Evolutionary conservation across 1,140 invertebrate species (phyloP), one percentile per base, ranked within the genome.

Genomic region (Phocides pigmalion): DNA sequence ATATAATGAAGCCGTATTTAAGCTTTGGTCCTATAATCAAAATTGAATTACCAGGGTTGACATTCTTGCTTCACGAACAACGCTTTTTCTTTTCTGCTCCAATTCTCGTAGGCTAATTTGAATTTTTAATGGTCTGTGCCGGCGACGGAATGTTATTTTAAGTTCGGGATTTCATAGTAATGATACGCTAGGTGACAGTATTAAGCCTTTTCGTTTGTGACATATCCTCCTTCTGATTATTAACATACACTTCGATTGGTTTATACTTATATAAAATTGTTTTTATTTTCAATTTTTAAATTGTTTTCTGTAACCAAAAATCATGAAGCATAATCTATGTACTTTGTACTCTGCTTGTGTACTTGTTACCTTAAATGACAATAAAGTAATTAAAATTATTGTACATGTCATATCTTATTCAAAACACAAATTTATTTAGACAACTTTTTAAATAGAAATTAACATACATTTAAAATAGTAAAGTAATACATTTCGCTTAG

Each of bases 21-120:
- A 72, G 74, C 78, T 81, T 87, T 89, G 81, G 81, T 89, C 81
- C 89, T 91, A 91, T 89, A 89, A 91, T 91, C 89, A 91, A 91
- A 91, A 89, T 89, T 89, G 81, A 89, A 91, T 91, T 91, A 91
- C 82, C 76, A 59, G 74, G 74, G 82, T 87, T 90, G 89, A 91
- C 89, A 89, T 87, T 91, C 84, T 89, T 84, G 76, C 73, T 76
- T 68, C 66, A 84, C 68, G 69, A 77, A 70, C 65, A 70, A 74
- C 64, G 66, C 76, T 76, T 86, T 89, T 91, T 85, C 75, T 83
- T 88, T 88, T 89, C 74, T 79, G 84, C 87, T 89, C 88, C 85
- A 86, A 85, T 91, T 89, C 79, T 68, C 66, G 74, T 62, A 54
- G 74, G 68, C 69, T 70, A 80, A 82, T 89, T 89, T 89, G 80